A percentile compares a stretch with the other conserved stretches of the same genome.
Conservation (phyloP, 1,140 invertebrate species). For the Panagrolaimus sp. region DNA sequence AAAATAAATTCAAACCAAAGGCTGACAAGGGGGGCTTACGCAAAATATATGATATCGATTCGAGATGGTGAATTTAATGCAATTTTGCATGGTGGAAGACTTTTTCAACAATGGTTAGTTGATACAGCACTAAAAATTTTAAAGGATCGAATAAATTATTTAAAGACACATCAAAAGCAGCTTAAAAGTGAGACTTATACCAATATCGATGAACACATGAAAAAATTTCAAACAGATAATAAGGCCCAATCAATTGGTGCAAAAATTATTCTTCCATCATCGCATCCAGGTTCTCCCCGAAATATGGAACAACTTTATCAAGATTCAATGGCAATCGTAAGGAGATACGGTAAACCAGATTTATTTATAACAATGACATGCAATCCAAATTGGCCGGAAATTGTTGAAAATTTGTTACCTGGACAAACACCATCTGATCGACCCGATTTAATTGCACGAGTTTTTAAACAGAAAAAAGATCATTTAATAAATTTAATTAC, state of each 20-base stretch:
- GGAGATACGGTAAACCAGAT: conserved; percentile 59
- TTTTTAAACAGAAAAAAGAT: conserved; percentile 62
- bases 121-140: no score
- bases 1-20: no score
- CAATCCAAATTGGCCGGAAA: conserved; percentile 62
- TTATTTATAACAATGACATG: conserved; percentile 63
- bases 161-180: no score
- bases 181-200: no score
- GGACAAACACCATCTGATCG: conserved; percentile 53
- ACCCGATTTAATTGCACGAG: conserved; percentile 60
- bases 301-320: conserved; percentile 50
- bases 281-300: conserved; percentile 42
- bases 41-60: no score
- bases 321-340: conserved; percentile 59
- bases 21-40: no score
- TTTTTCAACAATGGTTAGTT: no score
- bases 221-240: neutral
- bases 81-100: no score
- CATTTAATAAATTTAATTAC: conserved; percentile 59
- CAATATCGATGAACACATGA: no score
- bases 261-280: conserved; percentile 58
- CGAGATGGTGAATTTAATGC: no score
- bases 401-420: conserved; percentile 49
- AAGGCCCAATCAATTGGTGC: conserved; percentile 37
- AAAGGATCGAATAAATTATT: no score